Evolutionary conservation across 2,888 invertebrate species (phyloP), one percentile per base, ranked within the genome.

Genomic region (Netelia melanura): DNA sequence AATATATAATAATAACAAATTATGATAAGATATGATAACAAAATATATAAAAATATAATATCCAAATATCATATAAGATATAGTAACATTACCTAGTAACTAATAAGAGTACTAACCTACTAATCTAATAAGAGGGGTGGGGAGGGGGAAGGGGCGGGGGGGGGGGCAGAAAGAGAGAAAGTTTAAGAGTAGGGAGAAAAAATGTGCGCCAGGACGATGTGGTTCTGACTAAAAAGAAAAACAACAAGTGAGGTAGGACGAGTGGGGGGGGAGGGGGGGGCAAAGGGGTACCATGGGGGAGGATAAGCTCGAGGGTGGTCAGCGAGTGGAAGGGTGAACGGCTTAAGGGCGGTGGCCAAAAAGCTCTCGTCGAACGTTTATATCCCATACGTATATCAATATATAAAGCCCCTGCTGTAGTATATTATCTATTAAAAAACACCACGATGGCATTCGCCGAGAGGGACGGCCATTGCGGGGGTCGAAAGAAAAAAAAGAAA

Each of bases 361-460:
- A 61, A 77, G 48, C 61, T 77, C 44, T 77, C 68, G 25, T 23
- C 30, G 56, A 61, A 77, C 70, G 43, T n/a, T 71, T 64, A 71
- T 71, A 62, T 38, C 21, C 21, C 61, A 61, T 17, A 30, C 30
- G 30, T 52, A 67, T 61, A 30, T 21, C 67, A 43, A 56, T 68
- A n/a, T 17, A 56, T 56, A 14, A 10, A 44, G 58, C 10, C 48
- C 11, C 48, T 14, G 10, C 10, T 48, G 48, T 14, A 48, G 48
- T 14, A 48, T 48, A 56, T 56, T 21, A 17, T 52, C 48, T 25
- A 21, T 78, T 62, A 52, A 70, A 70, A 54, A 52, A 23, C 54
- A 72, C 17, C 52, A 23, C 30, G 8, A n/a, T 30, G 25, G 56
- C 30, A 23, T 38, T 48, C 62, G n/a, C 44, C n/a, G 56, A 56